Evolutionary conservation across 2,113 vertebrate species (phyloP).

Genomic region (Ardeotis arabs): DNA sequence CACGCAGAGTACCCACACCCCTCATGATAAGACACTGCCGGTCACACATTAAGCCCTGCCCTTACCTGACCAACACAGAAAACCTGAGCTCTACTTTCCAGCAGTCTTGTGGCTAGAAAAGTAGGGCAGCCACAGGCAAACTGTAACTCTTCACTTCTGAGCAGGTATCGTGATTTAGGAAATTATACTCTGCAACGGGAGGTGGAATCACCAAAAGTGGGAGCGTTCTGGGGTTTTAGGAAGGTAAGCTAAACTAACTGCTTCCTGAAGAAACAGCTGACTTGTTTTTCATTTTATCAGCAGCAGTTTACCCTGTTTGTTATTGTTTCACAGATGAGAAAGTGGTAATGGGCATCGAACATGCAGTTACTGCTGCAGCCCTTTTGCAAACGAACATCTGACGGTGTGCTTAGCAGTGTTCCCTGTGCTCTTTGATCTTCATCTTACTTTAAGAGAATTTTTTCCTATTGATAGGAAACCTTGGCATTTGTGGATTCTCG

Average conservation of each 20-base stretch:
- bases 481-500: not conserved
- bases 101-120: not conserved
- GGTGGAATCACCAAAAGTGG: not conserved
- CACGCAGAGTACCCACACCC: too few species aligned
- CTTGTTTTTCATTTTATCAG: not conserved
- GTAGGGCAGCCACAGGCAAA: not conserved
- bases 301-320: not conserved
- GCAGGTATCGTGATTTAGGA: not conserved
- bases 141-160: not conserved
- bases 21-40: not conserved
- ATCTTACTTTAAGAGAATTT: not conserved
- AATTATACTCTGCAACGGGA: not conserved
- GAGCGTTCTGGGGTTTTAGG: not conserved
- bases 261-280: not conserved
- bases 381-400: not conserved
- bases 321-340: not conserved
- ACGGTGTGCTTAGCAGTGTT: not conserved
- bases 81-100: not conserved
- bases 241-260: not conserved
- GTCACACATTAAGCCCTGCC: not conserved
- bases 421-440: not conserved
- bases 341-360: not conserved
- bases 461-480: not conserved
- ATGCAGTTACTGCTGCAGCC: not conserved
- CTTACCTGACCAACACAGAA: not conserved